Percentiles rank a stretch among this genome's conserved stretches.
phyloP scores from a whole-genome alignment of 1,140 invertebrate genomes.

The Drosophila athabasca region DNA sequence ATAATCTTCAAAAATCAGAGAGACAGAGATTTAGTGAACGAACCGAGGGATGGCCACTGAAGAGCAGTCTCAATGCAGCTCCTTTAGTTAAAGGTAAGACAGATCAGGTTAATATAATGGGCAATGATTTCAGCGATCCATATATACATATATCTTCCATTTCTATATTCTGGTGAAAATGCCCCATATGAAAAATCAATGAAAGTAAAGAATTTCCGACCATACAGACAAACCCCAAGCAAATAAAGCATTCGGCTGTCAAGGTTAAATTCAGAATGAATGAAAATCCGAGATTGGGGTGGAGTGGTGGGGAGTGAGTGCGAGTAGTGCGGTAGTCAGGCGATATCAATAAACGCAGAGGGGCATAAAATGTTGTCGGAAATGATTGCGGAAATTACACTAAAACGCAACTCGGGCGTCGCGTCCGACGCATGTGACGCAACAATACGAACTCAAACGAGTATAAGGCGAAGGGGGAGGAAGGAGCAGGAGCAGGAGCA shows the following conservation, averaged over 20 bases:
- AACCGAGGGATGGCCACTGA: too few relatives aligned
- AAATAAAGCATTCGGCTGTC: conserved; percentile 1
- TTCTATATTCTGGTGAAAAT: too few relatives aligned
- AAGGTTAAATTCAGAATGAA: conserved; percentile 41
- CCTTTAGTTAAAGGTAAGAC: too few relatives aligned
- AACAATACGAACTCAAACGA: not conserved
- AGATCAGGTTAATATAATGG: too few relatives aligned
- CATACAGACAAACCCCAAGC: too few relatives aligned
- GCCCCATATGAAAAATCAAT: not conserved
- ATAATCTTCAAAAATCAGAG: too few relatives aligned
- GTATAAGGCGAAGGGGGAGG: too few relatives aligned
- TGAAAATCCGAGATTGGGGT: not conserved
- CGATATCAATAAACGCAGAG: conserved; percentile 45
- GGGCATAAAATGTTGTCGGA: conserved; percentile 74
- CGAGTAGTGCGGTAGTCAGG: conserved; percentile 6
- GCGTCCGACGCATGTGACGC: conserved; percentile 15
- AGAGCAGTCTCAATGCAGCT: too few relatives aligned
- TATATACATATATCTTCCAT: too few relatives aligned
- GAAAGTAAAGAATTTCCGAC: not conserved
- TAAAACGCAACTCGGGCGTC: conserved; percentile 55
- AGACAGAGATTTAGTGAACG: too few relatives aligned
- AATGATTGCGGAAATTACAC: conserved; percentile 79
- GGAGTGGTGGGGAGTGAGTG: too few relatives aligned
- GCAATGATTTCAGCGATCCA: too few relatives aligned
- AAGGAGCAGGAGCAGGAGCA: not conserved